A percentile compares a stretch with the other conserved stretches of the same genome.
These are phyloP conservation scores for Venturia canescens DNA, from an alignment of 1,140 invertebrate species.

Conservation along the genomic window DNA sequence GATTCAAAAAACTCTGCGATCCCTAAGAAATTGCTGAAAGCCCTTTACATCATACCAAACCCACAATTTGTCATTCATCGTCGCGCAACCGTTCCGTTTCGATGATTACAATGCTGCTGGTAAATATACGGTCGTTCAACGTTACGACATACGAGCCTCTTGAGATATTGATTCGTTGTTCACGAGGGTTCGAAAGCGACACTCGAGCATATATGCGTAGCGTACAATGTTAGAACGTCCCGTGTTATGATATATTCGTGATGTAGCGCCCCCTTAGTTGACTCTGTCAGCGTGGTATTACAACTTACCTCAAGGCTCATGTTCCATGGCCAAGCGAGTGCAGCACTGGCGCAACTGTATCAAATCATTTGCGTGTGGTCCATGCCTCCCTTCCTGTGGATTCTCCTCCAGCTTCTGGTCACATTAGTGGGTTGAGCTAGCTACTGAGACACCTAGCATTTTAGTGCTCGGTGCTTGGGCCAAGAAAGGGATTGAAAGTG, in stretches of 20 bases:
- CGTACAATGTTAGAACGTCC: not conserved
- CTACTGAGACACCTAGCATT: not conserved
- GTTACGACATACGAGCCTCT: not conserved
- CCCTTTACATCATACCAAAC: too few species aligned
- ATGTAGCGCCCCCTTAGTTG: not conserved
- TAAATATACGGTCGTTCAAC: not conserved
- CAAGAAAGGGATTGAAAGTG: not conserved
- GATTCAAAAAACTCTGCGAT: too few species aligned
- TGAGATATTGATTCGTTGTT: conserved; percentile 30
- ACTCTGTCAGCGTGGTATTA: conserved; percentile 32
- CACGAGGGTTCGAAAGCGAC: not conserved
- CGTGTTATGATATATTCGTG: conserved; percentile 15
- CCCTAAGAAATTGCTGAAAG: too few species aligned
- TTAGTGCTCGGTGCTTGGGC: not conserved
- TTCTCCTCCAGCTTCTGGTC: not conserved
- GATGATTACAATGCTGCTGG: not conserved
- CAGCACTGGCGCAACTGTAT: conserved; percentile 60
- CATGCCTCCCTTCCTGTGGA: not conserved
- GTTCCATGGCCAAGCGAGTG: conserved; percentile 44
- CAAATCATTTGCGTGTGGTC: conserved; percentile 43
- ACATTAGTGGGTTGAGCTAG: not conserved
- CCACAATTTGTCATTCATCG: not conserved
- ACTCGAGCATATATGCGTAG: not conserved
- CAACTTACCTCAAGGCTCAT: conserved; percentile 44
- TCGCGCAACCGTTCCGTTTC: not conserved